Evolutionary conservation across 2,113 vertebrate genomes (phyloP).

Genomic region (Heptranchias perlo): DNA sequence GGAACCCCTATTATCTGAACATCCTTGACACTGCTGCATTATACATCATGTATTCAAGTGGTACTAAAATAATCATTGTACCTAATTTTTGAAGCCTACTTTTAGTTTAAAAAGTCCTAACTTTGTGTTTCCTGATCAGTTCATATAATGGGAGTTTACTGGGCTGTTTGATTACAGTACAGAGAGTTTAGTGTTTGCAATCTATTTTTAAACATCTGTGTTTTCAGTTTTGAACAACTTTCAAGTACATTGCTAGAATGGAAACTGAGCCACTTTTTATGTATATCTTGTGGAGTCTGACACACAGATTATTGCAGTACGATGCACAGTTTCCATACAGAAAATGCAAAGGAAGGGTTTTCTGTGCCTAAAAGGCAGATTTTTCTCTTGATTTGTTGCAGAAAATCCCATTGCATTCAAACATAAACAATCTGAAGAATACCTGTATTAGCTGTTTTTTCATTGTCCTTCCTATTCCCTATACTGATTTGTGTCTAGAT

Average conservation of each 20-base stretch:
- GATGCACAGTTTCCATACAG: background rate
- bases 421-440: background rate
- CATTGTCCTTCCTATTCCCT: background rate
- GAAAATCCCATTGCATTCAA: background rate
- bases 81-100: background rate
- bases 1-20: background rate
- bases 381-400: background rate
- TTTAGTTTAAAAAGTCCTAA: background rate
- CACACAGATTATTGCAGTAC: background rate
- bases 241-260: background rate
- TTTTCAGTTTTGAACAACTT: background rate
- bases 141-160: background rate
- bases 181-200: background rate
- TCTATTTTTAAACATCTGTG: constrained; percentile 14
- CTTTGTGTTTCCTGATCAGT: background rate
- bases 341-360: background rate
- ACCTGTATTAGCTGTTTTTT: background rate
- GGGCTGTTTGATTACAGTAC: background rate
- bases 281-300: background rate
- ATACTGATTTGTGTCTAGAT: background rate
- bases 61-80: background rate
- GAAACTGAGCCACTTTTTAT: background rate
- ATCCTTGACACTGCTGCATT: background rate
- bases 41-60: background rate
- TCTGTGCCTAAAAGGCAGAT: background rate